phyloP scores from a whole-genome alignment of 2,113 vertebrate species.

The Emydocephalus ijimae region DNA sequence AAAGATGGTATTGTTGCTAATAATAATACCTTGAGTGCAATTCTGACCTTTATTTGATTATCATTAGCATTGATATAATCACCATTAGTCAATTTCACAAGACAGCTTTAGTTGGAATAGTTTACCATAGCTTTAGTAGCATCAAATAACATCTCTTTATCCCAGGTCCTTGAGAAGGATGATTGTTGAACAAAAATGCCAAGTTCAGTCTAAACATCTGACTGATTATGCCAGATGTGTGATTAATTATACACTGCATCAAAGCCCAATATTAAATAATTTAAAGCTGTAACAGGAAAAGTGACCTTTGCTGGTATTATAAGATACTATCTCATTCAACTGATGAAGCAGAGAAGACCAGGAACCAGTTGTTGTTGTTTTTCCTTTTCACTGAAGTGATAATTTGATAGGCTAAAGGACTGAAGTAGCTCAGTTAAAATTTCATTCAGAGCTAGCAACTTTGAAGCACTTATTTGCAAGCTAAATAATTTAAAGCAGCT shows the following conservation, averaged over 20 bases:
- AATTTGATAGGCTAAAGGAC: neutral
- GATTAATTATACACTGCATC: neutral
- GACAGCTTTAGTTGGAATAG: neutral
- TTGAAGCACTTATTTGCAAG: neutral
- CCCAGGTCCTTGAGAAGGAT: neutral
- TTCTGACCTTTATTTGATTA: too few relatives aligned
- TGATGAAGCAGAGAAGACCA: neutral
- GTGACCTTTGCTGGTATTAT: neutral
- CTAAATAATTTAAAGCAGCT: neutral
- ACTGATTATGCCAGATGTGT: neutral
- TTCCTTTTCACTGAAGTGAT: neutral
- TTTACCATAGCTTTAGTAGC: too few relatives aligned
- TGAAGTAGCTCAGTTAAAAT: neutral
- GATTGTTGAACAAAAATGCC: neutral
- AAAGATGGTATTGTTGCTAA: neutral
- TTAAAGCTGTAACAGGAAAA: neutral
- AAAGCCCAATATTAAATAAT: neutral
- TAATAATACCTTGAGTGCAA: too few relatives aligned
- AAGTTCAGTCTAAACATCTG: neutral
- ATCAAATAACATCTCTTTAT: neutral
- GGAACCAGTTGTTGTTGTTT: neutral
- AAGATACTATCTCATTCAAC: neutral
- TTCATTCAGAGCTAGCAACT: neutral
- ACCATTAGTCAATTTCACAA: too few relatives aligned
- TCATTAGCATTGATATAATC: too few relatives aligned